Evolutionary conservation across 2,888 invertebrate species (phyloP).

Genomic region (Archips crataeganus): DNA sequence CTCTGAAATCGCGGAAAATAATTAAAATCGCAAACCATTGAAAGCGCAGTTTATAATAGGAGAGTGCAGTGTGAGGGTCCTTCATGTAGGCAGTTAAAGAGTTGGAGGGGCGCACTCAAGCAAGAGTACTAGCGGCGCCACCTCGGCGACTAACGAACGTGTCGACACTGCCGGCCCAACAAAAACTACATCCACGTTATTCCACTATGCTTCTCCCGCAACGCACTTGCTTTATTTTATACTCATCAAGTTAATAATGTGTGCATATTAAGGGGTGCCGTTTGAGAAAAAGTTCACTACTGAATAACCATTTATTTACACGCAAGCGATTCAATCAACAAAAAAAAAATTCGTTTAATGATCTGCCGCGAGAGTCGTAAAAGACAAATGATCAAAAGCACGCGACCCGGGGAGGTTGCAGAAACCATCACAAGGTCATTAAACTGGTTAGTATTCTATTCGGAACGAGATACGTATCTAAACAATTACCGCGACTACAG

Average conservation of each 20-base stretch:
- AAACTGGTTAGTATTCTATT: conserved; percentile 54
- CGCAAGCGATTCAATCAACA: conserved; percentile 39
- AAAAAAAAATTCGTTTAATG: conserved; percentile 66
- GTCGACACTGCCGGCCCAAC: conserved; percentile 58
- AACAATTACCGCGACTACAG: conserved; percentile 32
- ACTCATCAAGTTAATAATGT: conserved; percentile 58
- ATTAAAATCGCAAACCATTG: conserved; percentile 84
- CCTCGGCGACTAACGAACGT: conserved; percentile 82
- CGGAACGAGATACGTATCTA: conserved; percentile 49
- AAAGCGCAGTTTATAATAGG: conserved; percentile 85
- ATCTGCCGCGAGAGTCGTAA: conserved; percentile 66
- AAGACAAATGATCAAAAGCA: conserved; percentile 71
- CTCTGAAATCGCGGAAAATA: conserved; percentile 71
- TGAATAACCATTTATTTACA: conserved; percentile 27
- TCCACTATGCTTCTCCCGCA: conserved; percentile 53
- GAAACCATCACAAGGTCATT: conserved; percentile 59
- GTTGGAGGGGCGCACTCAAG: conserved; percentile 82
- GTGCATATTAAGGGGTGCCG: conserved; percentile 45
- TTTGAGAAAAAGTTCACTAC: conserved; percentile 1
- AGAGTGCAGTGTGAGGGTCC: conserved; percentile 81
- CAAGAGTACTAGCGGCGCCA: conserved; percentile 80
- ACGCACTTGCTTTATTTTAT: conserved; percentile 58
- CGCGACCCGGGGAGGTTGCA: conserved; percentile 57
- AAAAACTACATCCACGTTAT: conserved; percentile 66
- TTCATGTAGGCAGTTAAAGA: conserved; percentile 86